phyloP scores from a whole-genome alignment of 2,888 invertebrate species.

The Drosophila neonasuta region DNA sequence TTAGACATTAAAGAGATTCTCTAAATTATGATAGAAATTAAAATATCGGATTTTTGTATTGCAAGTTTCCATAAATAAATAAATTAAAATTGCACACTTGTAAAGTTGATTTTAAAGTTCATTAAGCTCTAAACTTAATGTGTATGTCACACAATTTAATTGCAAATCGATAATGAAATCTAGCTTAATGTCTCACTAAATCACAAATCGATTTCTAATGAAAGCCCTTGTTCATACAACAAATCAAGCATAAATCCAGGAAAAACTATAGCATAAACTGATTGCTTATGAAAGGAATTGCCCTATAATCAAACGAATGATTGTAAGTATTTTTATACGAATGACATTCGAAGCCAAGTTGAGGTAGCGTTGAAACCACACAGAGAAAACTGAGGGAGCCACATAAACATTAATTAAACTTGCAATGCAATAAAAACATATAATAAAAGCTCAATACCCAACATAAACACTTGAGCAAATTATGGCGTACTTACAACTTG shows the following conservation, averaged over 20 bases:
- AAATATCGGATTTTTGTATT: too few species aligned
- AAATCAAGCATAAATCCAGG: not conserved
- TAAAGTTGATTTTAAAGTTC: too few species aligned
- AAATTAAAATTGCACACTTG: not conserved
- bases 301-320: slow-evolving; percentile 13
- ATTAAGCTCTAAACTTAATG: not conserved
- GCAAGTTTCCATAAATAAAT: not conserved
- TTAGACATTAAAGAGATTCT: too few species aligned
- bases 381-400: slow-evolving; percentile 25
- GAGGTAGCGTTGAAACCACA: not conserved
- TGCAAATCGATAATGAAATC: not conserved
- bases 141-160: not conserved
- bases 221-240: not conserved
- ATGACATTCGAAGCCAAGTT: not conserved
- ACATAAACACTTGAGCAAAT: slow-evolving; percentile 68
- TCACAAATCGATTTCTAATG: not conserved
- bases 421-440: slow-evolving; percentile 51
- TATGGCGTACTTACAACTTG: slow-evolving; percentile 66
- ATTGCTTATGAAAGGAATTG: not conserved
- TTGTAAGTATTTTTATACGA: slow-evolving; percentile 11
- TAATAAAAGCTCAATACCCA: slow-evolving; percentile 59
- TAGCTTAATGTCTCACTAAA: not conserved
- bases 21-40: too few species aligned
- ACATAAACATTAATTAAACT: slow-evolving; percentile 64
- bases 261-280: not conserved